Evolutionary conservation across 2,888 invertebrate genomes (phyloP), one percentile per base, ranked within the genome.

Genomic region (Notodonta dromedarius): DNA sequence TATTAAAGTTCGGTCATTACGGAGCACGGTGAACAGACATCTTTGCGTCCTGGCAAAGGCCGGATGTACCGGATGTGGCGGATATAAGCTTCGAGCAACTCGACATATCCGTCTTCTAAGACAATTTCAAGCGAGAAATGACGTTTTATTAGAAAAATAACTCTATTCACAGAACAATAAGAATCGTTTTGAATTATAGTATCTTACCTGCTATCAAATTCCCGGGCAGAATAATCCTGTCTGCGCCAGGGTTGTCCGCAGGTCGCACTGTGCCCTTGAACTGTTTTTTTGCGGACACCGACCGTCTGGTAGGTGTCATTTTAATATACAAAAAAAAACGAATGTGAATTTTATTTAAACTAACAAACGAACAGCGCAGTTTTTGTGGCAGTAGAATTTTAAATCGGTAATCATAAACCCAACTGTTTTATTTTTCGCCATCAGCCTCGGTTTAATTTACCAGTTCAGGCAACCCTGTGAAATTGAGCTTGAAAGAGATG

Each of bases 271-370:
- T 66, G 71, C 54, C 78, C 78, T 80, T 74, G 63, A 73, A 78
- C 65, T 66, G 60, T 52, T 71, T 78, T 68, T 69, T 69, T 58
- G 62, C 69, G 77, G 78, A 35, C 78, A 69, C 48, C 69, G 76
- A 76, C 77, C 67, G 71, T 60, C 51, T 60, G 60, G 63, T 59
- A 24, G 58, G 40, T 57, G 53, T 53, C 60, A 60, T 65, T 62
- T 14, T 14, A 50, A 8, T 6, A 59, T 61, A 62, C 4, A 51
- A 60, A 56, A 62, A n/a, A 63, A 67, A 71, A 61, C 57, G 51
- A 56, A 61, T 62, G 46, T 48, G 16, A 51, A 66, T 63, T 65
- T 67, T 66, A 64, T 74, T 69, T 54, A 67, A 69, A 67, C 63
- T 61, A 64, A 50, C 63, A 65, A 63, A 63, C 44, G 57, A 56